These are phyloP conservation scores for Pollenia griseotomentosa DNA, from an alignment of 2,888 invertebrate species.

Conservation along the genomic window DNA sequence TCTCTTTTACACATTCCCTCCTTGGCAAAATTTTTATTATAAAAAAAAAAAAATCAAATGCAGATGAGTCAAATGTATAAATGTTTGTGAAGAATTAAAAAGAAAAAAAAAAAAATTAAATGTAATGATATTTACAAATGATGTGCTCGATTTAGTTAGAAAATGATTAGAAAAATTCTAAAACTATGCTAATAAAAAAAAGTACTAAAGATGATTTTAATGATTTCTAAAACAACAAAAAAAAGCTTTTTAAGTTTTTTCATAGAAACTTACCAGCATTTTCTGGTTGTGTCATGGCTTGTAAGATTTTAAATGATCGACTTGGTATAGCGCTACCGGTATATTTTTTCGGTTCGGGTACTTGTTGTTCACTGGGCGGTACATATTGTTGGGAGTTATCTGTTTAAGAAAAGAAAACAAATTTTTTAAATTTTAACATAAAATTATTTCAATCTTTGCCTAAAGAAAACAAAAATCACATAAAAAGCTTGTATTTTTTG, in stretches of 20 bases:
- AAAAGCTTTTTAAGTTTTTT: slow-evolving; percentile 13
- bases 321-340: slow-evolving; percentile 92
- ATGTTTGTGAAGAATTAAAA: slow-evolving; percentile 52
- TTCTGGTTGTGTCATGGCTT: slow-evolving; percentile 91
- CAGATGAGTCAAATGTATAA: slow-evolving; percentile 61
- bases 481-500: slow-evolving; percentile 18
- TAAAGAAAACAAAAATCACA: slow-evolving; percentile 44
- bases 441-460: not conserved
- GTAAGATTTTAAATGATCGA: slow-evolving; percentile 91
- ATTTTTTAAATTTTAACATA: not conserved
- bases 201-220: slow-evolving; percentile 28
- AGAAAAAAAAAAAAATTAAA: slow-evolving; percentile 18
- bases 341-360: slow-evolving; percentile 89
- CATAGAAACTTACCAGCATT: slow-evolving; percentile 86
- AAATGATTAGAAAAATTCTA: slow-evolving; percentile 16
- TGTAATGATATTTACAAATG: slow-evolving; percentile 62
- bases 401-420: slow-evolving; percentile 57
- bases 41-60: slow-evolving; percentile 30
- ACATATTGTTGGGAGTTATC: slow-evolving; percentile 84
- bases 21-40: slow-evolving; percentile 8
- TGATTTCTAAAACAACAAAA: not conserved
- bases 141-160: not conserved
- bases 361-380: slow-evolving; percentile 89
- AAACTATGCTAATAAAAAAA: slow-evolving; percentile 26
- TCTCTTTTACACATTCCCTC: slow-evolving; percentile 21